Evolutionary conservation across 2,113 vertebrate species (phyloP).

Genomic region (Platichthys flesus): DNA sequence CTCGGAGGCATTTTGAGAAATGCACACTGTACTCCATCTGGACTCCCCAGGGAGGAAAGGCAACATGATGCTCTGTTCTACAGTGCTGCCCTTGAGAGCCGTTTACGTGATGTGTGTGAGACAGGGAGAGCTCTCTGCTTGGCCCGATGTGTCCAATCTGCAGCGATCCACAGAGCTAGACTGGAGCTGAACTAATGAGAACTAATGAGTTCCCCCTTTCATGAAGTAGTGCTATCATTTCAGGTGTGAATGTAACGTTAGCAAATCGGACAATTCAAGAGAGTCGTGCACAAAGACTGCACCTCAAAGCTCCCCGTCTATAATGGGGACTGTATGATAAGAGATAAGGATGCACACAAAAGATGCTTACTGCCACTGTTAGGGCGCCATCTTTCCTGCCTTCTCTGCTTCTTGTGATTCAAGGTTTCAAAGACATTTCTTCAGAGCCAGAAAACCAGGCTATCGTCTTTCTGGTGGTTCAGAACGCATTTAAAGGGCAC

Average conservation of each 20-base stretch:
- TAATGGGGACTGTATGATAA: not conserved
- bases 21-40: constrained; percentile 49
- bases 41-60: constrained; percentile 40
- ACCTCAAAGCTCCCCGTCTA: not conserved
- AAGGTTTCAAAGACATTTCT: not conserved
- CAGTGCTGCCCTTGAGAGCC: constrained; percentile 30
- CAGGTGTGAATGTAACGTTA: not conserved
- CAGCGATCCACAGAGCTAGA: not conserved
- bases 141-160: not conserved
- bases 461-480: not conserved
- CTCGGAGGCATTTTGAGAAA: constrained; percentile 37
- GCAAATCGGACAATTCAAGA: not conserved
- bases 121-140: not conserved
- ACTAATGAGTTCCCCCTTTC: not conserved
- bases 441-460: not conserved
- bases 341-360: not conserved
- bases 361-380: not conserved
- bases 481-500: not conserved
- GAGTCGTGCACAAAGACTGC: not conserved
- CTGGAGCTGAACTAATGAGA: not conserved
- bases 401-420: not conserved
- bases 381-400: too few species aligned
- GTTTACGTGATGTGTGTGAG: constrained; percentile 40
- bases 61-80: constrained; percentile 33
- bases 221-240: not conserved